phyloP scores from a whole-genome alignment of 2,797 vertebrate species.

The Chloroceryle inda region DNA sequence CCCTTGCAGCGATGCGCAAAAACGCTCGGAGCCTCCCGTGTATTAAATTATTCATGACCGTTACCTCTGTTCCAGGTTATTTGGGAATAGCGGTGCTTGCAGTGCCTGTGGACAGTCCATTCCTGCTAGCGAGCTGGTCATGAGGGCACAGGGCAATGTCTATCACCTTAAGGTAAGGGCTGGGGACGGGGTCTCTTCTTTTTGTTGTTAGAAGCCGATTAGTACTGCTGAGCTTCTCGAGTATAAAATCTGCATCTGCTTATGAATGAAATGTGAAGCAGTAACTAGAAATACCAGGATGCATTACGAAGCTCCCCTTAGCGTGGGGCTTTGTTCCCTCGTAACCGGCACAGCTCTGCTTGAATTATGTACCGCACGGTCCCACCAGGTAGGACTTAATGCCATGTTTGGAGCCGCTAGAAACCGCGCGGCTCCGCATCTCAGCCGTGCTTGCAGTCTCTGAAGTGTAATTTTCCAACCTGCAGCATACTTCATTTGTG shows the following conservation, averaged over 20 bases:
- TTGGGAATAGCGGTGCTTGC: constrained; percentile 98
- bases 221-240: background rate
- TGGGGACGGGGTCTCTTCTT: no score
- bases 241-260: background rate
- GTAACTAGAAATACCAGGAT: background rate
- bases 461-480: constrained; percentile 61
- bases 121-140: constrained; percentile 97
- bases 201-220: background rate
- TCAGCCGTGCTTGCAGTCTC: constrained; percentile 45
- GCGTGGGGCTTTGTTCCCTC: background rate
- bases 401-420: constrained; percentile 32
- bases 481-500: constrained; percentile 66
- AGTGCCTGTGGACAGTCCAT: constrained; percentile 98
- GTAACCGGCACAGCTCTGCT: background rate
- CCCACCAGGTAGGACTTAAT: constrained; percentile 51
- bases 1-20: constrained; percentile 47
- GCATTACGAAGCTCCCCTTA: background rate
- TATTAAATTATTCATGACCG: constrained; percentile 57
- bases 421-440: constrained; percentile 29
- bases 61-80: constrained; percentile 90
- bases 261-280: constrained; percentile 2
- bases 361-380: constrained; percentile 33
- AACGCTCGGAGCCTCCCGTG: background rate
- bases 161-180: constrained; percentile 98
- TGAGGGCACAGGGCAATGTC: constrained; percentile 98